These are phyloP conservation scores for Liasis olivaceus DNA, from an alignment of 2,797 vertebrate species.

Conservation along the genomic window DNA sequence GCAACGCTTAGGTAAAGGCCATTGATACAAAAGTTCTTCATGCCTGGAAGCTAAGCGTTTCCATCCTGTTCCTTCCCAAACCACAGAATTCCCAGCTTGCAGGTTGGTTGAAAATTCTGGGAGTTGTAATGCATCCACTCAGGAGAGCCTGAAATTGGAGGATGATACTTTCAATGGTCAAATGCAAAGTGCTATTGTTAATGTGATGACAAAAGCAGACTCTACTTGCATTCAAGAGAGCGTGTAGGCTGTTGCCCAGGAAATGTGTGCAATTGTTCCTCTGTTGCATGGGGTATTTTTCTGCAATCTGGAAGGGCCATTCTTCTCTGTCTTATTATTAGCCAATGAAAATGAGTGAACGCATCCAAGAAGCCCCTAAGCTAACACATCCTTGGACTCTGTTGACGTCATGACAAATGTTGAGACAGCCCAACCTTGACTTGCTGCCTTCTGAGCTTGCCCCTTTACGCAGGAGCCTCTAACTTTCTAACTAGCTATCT, in stretches of 20 bases:
- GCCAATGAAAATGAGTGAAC: neutral
- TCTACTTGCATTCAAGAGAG: too few relatives aligned
- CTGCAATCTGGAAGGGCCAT: neutral
- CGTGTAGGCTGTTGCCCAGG: neutral
- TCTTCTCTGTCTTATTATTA: neutral
- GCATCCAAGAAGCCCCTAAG: neutral
- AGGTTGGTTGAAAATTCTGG: too few relatives aligned
- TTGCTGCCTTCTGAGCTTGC: neutral
- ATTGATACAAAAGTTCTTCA: neutral
- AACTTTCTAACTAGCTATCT: neutral
- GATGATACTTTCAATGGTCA: too few relatives aligned
- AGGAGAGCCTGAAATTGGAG: too few relatives aligned
- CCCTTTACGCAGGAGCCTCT: neutral
- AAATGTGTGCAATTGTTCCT: neutral
- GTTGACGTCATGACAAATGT: neutral
- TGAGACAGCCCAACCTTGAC: neutral
- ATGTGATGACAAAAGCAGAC: too few relatives aligned
- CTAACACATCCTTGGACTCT: neutral
- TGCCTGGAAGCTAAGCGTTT: too few relatives aligned
- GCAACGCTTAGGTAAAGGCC: neutral
- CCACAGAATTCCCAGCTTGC: too few relatives aligned
- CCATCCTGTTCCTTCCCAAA: too few relatives aligned
- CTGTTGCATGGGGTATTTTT: neutral
- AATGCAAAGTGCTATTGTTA: too few relatives aligned
- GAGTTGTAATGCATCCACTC: too few relatives aligned